These are phyloP conservation scores for Hydrozoanthus gracilis DNA, from an alignment of 92 coral and sea anemone genomes.

Conservation along the genomic window DNA sequence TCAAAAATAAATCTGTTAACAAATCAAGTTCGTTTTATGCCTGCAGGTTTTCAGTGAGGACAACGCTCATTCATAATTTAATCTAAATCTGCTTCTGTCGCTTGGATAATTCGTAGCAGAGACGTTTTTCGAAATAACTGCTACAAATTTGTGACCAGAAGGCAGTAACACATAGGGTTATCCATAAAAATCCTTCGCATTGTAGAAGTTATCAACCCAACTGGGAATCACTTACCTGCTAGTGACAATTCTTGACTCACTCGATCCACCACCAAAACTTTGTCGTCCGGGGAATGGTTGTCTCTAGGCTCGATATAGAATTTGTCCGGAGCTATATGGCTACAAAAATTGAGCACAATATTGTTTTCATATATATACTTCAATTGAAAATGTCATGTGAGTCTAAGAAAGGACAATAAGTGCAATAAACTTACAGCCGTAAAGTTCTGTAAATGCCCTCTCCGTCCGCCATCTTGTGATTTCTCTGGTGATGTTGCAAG, in stretches of 20 bases:
- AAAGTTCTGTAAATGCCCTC: constrained; percentile 73
- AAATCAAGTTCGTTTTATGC: too few species aligned
- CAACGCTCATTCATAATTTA: constrained; percentile 36
- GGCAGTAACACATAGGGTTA: neutral
- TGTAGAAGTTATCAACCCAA: too few species aligned
- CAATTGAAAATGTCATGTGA: neutral
- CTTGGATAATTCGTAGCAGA: too few species aligned
- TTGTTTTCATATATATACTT: neutral
- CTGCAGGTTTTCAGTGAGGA: too few species aligned
- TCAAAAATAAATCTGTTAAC: too few species aligned
- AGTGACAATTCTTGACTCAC: constrained; percentile 89
- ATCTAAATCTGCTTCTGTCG: neutral
- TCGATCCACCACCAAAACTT: constrained; percentile 91
- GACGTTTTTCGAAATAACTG: neutral
- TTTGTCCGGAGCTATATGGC: constrained; percentile 94
- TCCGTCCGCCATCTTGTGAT: constrained; percentile 85
- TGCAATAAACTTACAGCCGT: constrained; percentile 77
- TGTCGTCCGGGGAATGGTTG: constrained; percentile 81
- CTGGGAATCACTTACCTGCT: constrained; percentile 67
- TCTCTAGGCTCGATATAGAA: constrained; percentile 95
- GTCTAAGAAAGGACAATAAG: neutral
- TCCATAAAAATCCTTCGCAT: neutral
- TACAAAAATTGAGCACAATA: constrained; percentile 26
- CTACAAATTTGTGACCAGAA: too few species aligned
- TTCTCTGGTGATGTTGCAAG: constrained; percentile 4